phyloP scores from a whole-genome alignment of 2,888 invertebrate genomes.

The Acanthopleura granulata region DNA sequence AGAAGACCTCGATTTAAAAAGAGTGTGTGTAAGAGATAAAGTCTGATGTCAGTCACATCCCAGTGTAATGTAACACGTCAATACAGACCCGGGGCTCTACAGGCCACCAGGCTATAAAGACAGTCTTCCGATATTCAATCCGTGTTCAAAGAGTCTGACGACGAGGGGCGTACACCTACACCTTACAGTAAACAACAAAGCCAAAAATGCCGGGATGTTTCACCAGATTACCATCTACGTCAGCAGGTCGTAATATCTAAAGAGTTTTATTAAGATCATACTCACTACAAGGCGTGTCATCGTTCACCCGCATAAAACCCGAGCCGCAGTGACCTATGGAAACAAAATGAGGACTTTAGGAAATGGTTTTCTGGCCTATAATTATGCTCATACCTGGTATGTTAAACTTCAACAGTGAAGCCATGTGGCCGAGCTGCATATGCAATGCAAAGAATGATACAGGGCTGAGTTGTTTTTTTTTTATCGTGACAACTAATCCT shows the following conservation, averaged over 20 bases:
- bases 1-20: too few relatives aligned
- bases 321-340: constrained; percentile 69
- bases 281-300: constrained; percentile 72
- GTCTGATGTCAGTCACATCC: background rate
- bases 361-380: background rate
- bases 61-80: background rate
- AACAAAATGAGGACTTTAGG: background rate
- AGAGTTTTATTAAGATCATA: constrained; percentile 24
- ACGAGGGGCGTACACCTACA: background rate
- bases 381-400: too few relatives aligned
- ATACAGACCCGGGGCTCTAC: background rate
- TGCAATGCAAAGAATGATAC: too few relatives aligned
- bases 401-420: too few relatives aligned
- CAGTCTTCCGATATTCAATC: background rate
- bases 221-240: constrained; percentile 2
- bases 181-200: background rate
- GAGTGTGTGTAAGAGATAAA: background rate
- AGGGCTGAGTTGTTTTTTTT: too few relatives aligned
- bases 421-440: too few relatives aligned
- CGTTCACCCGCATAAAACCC: constrained; percentile 72
- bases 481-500: too few relatives aligned
- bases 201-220: background rate
- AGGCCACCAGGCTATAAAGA: too few relatives aligned
- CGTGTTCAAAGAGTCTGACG: background rate
- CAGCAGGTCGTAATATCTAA: background rate